These are phyloP conservation scores for Pollicipes pollicipes DNA, from an alignment of 1,140 invertebrate genomes.

Conservation along the genomic window DNA sequence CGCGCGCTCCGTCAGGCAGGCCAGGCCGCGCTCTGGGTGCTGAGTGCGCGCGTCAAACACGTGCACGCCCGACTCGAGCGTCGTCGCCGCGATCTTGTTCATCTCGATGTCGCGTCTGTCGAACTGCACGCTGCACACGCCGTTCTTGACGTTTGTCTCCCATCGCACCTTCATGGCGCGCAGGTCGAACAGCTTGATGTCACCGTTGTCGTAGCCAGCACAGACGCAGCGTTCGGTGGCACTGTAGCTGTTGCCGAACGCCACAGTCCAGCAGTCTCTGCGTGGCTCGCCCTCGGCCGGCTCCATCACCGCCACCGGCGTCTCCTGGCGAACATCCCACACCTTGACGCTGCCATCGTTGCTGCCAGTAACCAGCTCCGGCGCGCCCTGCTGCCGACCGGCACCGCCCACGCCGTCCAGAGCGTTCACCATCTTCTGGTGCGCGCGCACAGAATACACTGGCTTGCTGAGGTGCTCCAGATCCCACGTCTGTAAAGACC, in stretches of 20 bases:
- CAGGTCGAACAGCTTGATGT: slow-evolving; percentile 90
- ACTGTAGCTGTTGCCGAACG: slow-evolving; percentile 72
- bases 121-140: slow-evolving; percentile 77
- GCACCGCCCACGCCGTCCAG: slow-evolving; percentile 86
- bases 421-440: slow-evolving; percentile 72
- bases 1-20: slow-evolving; percentile 52
- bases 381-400: slow-evolving; percentile 44
- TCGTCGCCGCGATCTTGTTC: slow-evolving; percentile 86
- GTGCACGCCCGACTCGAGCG: slow-evolving; percentile 80
- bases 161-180: slow-evolving; percentile 60
- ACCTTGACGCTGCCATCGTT: slow-evolving; percentile 85
- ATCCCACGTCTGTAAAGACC: slow-evolving; percentile 70
- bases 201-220: slow-evolving; percentile 91
- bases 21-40: slow-evolving; percentile 72
- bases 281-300: slow-evolving; percentile 30
- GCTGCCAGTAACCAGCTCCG: slow-evolving; percentile 84
- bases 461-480: slow-evolving; percentile 51
- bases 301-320: slow-evolving; percentile 73
- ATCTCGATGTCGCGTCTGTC: slow-evolving; percentile 84
- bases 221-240: slow-evolving; percentile 62
- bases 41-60: slow-evolving; percentile 75
- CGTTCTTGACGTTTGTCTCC: slow-evolving; percentile 87
- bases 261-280: slow-evolving; percentile 71
- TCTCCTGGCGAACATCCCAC: slow-evolving; percentile 69
- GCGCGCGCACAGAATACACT: slow-evolving; percentile 64